These are phyloP conservation scores for Coregonus suidteri DNA, from an alignment of 2,797 vertebrate species.

Conservation along the genomic window DNA sequence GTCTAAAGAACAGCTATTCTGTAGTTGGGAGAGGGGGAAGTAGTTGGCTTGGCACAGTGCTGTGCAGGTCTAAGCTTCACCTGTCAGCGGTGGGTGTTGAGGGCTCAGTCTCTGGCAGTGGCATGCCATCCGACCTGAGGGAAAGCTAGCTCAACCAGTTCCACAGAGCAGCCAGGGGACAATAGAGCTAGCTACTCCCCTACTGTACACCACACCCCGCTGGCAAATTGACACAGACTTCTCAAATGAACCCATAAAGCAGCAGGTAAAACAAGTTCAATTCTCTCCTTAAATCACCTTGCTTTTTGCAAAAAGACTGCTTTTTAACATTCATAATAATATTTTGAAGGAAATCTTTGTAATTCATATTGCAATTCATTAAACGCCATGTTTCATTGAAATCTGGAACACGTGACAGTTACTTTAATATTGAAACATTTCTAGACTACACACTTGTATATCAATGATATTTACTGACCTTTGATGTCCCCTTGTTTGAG, in stretches of 20 bases:
- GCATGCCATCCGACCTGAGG: slow-evolving; percentile 61
- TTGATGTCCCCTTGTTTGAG: slow-evolving; percentile 96
- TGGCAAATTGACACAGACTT: not conserved
- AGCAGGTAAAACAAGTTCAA: not conserved
- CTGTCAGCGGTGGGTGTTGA: slow-evolving; percentile 62
- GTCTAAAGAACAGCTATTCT: slow-evolving; percentile 63
- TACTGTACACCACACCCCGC: slow-evolving; percentile 1
- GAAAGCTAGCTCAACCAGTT: slow-evolving; percentile 72
- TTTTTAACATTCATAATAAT: not conserved
- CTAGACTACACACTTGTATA: not conserved
- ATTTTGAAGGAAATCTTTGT: too few relatives aligned
- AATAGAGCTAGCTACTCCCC: not conserved
- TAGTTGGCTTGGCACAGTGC: slow-evolving; percentile 57
- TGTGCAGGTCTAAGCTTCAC: slow-evolving; percentile 63
- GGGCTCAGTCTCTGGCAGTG: slow-evolving; percentile 45
- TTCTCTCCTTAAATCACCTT: not conserved
- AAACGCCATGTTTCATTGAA: too few relatives aligned
- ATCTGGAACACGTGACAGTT: too few relatives aligned
- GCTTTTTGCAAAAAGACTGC: not conserved
- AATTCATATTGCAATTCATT: too few relatives aligned
- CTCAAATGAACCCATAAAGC: not conserved
- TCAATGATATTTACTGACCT: slow-evolving; percentile 77
- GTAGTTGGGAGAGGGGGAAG: slow-evolving; percentile 58
- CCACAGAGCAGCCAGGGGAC: slow-evolving; percentile 7
- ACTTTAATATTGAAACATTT: not conserved